phyloP scores from a whole-genome alignment of 2,797 vertebrate genomes.

The Anguilla anguilla region DNA sequence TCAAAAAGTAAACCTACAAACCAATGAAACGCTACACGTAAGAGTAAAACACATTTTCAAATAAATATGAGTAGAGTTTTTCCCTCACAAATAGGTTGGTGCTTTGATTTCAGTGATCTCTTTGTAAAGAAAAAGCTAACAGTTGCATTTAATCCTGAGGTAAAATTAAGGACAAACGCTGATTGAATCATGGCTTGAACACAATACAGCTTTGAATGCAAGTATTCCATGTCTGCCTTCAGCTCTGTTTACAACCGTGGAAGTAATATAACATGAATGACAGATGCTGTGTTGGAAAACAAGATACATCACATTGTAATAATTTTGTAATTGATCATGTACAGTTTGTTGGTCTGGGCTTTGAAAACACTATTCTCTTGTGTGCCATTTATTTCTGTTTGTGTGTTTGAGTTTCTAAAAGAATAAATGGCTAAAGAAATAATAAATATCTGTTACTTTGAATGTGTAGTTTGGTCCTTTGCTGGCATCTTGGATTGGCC shows the following conservation, averaged over 20 bases:
- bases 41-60: neutral
- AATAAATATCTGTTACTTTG: neutral
- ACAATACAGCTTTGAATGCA: neutral
- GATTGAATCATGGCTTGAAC: neutral
- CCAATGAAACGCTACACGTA: neutral
- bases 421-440: neutral
- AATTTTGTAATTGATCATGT: neutral
- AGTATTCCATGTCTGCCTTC: neutral
- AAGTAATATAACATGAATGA: neutral
- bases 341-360: neutral
- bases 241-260: neutral
- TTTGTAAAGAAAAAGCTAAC: neutral
- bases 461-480: neutral
- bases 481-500: neutral
- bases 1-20: neutral
- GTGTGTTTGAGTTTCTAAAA: conserved; percentile 2
- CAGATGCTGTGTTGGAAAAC: neutral
- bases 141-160: too few relatives aligned
- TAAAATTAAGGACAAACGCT: neutral
- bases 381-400: neutral
- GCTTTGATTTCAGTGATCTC: neutral
- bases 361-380: conserved; percentile 9
- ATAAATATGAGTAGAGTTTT: neutral
- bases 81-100: neutral
- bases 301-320: neutral